Conservation (phyloP, 2,888 invertebrate genomes). For the Octonoba sinensis region DNA sequence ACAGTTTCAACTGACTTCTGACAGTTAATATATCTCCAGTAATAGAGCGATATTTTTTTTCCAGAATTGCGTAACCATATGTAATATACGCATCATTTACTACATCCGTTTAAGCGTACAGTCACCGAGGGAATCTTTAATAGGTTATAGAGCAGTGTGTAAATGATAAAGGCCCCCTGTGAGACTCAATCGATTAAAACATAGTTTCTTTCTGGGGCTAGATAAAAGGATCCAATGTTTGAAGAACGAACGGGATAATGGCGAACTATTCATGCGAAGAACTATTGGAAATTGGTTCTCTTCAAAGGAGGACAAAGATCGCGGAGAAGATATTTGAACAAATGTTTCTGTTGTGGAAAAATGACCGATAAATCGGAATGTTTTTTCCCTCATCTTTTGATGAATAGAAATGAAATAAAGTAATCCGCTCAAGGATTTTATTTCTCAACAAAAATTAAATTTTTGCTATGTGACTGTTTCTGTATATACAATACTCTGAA, state of each 20-base stretch:
- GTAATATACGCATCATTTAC: constrained; percentile 15
- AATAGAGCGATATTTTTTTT: constrained; percentile 3
- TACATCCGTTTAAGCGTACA: not conserved
- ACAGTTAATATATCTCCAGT: not conserved
- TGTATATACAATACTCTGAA: too few species aligned
- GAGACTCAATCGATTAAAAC: constrained; percentile 22
- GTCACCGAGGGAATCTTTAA: not conserved
- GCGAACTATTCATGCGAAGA: constrained; percentile 12
- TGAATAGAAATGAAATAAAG: too few species aligned
- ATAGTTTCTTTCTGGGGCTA: constrained; percentile 14
- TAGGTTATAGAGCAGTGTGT: constrained; percentile 17
- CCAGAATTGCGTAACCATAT: constrained; percentile 4
- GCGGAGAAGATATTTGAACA: constrained; percentile 24
- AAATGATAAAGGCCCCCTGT: constrained; percentile 5
- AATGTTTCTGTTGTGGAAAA: not conserved
- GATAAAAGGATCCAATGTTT: constrained; percentile 20
- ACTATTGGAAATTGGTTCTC: constrained; percentile 38
- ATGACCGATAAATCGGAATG: too few species aligned
- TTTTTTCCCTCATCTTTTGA: too few species aligned
- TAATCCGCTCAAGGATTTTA: too few species aligned
- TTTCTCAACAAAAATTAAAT: too few species aligned
- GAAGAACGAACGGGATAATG: constrained; percentile 27
- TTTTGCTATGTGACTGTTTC: too few species aligned
- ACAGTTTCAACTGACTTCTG: too few species aligned
- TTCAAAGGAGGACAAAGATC: constrained; percentile 23